Evolutionary conservation across 2,888 invertebrate species (phyloP), one percentile per base, ranked within the genome.

Genomic region (Ectropis crepuscularia): DNA sequence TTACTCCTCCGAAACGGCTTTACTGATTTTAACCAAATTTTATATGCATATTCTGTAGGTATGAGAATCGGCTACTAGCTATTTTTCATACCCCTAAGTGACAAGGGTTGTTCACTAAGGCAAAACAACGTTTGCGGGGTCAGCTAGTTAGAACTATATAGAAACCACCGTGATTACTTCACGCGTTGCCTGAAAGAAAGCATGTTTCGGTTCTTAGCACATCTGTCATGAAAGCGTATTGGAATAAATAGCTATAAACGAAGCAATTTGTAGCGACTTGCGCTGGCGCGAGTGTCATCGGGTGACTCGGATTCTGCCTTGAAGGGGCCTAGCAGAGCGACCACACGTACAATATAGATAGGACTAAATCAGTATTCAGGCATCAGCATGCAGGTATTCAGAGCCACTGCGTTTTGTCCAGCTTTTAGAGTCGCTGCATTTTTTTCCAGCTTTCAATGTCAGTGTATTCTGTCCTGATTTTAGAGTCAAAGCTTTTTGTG

Each of bases 181-280:
- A 60, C 45, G 49, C 45, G 53, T 16, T 41, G 41, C 8, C 46
- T 59, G 16, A 46, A 39, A 54, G 41, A 37, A 61, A 57, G 28
- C 39, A 49, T 63, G 63, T 38, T 53, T 57, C 16, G 53, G 41
- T 63, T 49, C 47, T 55, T 60, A 47, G 51, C 68, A 69, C 66
- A 72, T 68, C 72, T 70, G 69, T 73, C 71, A 74, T 73, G 39
- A 49, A 47, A 73, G 71, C 72, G 80, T 79, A 79, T 77, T 83
- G 83, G 73, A 80, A 80, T 81, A 80, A 80, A 75, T 72, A 74
- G 74, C 70, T 75, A 83, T 85, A 84, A 85, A 86, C 83, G 82
- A 81, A 82, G 78, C 78, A 85, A 85, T 85, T 84, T 79, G 81
- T 77, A 76, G 71, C 77, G 79, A 78, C 79, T 28, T 78, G 74